phyloP scores from a whole-genome alignment of 2,797 vertebrate genomes.

The Lycodopsis pacificus region DNA sequence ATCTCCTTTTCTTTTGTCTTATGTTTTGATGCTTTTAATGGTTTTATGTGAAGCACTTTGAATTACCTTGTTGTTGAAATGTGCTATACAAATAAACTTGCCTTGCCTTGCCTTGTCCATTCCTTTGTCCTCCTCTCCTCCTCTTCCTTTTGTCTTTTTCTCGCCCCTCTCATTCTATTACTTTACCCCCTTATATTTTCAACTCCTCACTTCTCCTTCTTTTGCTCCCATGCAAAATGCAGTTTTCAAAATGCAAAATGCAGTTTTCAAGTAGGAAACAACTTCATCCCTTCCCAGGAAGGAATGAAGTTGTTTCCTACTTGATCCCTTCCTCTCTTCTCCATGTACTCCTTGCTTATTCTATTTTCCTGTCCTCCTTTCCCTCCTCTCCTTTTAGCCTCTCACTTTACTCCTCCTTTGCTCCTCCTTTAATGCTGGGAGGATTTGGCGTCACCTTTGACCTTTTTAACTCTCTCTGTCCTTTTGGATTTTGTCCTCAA shows the following conservation, averaged over 20 bases:
- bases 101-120: not conserved
- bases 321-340: not conserved
- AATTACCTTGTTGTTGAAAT: too few relatives aligned
- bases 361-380: too few relatives aligned
- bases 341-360: not conserved
- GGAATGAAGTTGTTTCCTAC: not conserved
- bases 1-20: too few relatives aligned
- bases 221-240: not conserved
- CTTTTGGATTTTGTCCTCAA: conserved; percentile 3
- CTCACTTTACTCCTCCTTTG: not conserved
- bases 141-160: not conserved
- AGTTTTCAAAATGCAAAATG: too few relatives aligned
- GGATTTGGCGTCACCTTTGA: too few relatives aligned
- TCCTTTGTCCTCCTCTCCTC: not conserved
- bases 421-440: not conserved
- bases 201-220: not conserved
- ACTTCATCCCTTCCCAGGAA: too few relatives aligned
- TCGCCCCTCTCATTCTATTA: not conserved
- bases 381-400: not conserved
- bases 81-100: too few relatives aligned
- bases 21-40: too few relatives aligned
- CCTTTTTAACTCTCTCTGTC: not conserved
- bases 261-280: too few relatives aligned
- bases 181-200: not conserved
- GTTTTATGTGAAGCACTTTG: too few relatives aligned